Base-by-base conservation (phyloP, 2,113 vertebrate genomes). In the Catharus bicknelli region DNA sequence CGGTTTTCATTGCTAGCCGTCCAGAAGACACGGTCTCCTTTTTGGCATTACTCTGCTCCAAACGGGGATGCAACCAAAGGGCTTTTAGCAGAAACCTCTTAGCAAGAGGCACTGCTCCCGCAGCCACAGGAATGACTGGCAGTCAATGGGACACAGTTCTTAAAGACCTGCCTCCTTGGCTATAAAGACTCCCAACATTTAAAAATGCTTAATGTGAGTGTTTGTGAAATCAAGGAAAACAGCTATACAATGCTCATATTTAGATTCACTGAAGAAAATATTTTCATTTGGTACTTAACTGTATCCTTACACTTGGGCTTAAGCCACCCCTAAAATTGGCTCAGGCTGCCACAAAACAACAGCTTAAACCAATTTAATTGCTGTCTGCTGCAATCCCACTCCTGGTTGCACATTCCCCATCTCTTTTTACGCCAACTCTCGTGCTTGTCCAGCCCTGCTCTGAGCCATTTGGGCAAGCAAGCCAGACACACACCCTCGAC, bases 361-460 rank as follows among this genome's bases (percentile, higher is more conserved):
- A 96, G 58, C 26, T 94, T 94, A 90, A 95, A 80, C 17, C 51
- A 88, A 93, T 91, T 87, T 80, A 95, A 90, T 77, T 91, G 90
- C 54, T 85, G 45, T 69, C 75, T 95, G 74, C 63, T 62, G 70
- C 62, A 79, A 90, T 91, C 34, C 54, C 78, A 90, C 11, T 69
- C 77, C 43, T 74, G 48, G 43, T 1, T 61, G 61, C 40, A 68
- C 43, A 30, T 78, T 75, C 72, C 34, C 57, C 8, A 17, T 50
- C 54, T 89, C 38, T 73, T 42, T 61, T 67, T 73, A 73, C 0
- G 2, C 58, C 75, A 85, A 0, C 58, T 91, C 72, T 72, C 6
- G 7, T 83, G 78, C 70, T 92, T 2, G 0, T 48, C 64, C 86
- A 32, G 23, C 84, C 30, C 81, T 58, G 67, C 38, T 61, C 84